Percentiles rank a stretch among this genome's conserved stretches.
Evolutionary conservation across 2,113 vertebrate genomes (phyloP).

Genomic region (Nematolebias whitei): DNA sequence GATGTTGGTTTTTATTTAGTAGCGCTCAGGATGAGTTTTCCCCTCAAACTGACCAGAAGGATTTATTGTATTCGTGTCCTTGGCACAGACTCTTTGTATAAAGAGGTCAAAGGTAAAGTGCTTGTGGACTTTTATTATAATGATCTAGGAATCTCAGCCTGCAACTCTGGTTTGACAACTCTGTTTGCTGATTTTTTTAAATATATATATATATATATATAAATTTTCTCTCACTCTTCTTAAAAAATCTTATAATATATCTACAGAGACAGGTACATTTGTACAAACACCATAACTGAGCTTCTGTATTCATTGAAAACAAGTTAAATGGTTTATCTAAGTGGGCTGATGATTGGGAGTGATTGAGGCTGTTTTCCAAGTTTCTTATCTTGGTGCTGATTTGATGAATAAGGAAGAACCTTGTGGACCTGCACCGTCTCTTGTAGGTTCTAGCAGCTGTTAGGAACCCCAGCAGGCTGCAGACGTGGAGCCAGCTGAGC

Average conservation of each 20-base stretch:
- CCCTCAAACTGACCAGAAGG: too few relatives aligned
- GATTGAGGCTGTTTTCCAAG: not conserved
- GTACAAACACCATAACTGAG: too few relatives aligned
- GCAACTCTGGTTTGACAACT: slow-evolving; percentile 5
- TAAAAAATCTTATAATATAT: too few relatives aligned
- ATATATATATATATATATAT: too few relatives aligned
- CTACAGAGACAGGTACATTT: too few relatives aligned
- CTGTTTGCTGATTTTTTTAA: not conserved
- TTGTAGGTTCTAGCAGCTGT: not conserved
- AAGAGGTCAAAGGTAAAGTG: not conserved
- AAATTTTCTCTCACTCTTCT: not conserved
- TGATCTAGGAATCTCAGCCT: slow-evolving; percentile 1
- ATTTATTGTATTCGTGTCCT: not conserved
- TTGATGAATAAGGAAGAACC: not conserved
- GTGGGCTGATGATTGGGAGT: slow-evolving; percentile 10
- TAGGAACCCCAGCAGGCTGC: slow-evolving; percentile 1
- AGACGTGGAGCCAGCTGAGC: slow-evolving; percentile 54
- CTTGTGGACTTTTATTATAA: not conserved
- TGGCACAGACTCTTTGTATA: not conserved
- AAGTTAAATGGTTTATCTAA: not conserved
- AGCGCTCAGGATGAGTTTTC: not conserved
- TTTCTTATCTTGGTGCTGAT: not conserved
- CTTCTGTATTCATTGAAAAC: not conserved
- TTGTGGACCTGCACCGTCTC: not conserved
- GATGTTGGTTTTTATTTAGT: not conserved